Evolutionary conservation across 2,113 vertebrate genomes (phyloP).

Genomic region (Coracopsis vasa): DNA sequence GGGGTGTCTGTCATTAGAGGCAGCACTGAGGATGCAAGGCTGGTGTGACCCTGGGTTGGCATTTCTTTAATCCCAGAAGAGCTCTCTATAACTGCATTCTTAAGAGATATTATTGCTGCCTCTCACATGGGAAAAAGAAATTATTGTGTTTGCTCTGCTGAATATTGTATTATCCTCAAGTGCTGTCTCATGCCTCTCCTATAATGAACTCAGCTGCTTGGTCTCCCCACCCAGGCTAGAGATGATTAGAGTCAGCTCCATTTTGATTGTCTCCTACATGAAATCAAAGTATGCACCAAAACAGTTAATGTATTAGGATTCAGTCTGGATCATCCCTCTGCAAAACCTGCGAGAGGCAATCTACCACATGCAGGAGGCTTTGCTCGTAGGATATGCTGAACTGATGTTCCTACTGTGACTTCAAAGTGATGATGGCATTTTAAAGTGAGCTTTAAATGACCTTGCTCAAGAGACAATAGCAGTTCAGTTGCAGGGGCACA

Average conservation of each 20-base stretch:
- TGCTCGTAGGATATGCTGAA: slow-evolving; percentile 50
- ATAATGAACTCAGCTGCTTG: rapidly evolving
- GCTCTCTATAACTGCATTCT: not conserved
- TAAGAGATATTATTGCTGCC: not conserved
- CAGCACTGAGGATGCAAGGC: not conserved
- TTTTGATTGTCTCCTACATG: rapidly evolving
- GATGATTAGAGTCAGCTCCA: not conserved
- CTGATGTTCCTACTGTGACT: slow-evolving; percentile 39
- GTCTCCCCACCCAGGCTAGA: not conserved
- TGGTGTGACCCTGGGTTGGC: rapidly evolving
- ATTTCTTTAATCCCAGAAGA: not conserved
- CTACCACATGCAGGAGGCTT: slow-evolving; percentile 54
- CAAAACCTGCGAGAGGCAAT: slow-evolving; percentile 47
- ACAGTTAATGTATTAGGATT: slow-evolving; percentile 48
- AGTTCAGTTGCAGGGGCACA: not conserved
- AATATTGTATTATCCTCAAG: not conserved
- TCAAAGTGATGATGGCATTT: slow-evolving; percentile 26
- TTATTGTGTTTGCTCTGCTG: not conserved
- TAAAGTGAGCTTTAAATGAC: slow-evolving; percentile 40
- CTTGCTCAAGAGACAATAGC: slow-evolving; percentile 24
- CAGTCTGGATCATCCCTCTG: slow-evolving; percentile 9
- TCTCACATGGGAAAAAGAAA: not conserved
- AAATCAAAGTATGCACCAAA: not conserved
- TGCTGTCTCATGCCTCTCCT: rapidly evolving
- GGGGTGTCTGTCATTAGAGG: rapidly evolving